Evolutionary conservation across 2,113 vertebrate species (phyloP).

Genomic region (Stigmatopora nigra): DNA sequence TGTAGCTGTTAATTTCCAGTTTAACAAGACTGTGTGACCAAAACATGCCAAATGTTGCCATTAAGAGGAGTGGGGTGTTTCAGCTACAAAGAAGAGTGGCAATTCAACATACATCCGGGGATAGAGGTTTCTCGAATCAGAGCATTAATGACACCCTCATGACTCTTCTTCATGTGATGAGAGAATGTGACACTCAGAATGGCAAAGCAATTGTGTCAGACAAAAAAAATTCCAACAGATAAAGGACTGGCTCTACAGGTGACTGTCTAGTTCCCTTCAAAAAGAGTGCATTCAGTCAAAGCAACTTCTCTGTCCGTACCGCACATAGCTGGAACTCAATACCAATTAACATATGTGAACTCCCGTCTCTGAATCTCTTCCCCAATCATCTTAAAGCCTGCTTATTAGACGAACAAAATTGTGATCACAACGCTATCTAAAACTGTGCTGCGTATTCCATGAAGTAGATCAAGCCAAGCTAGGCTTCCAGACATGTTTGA

Average conservation of each 20-base stretch:
- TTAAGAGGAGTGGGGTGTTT: slow-evolving; percentile 23
- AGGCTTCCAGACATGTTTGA: slow-evolving; percentile 56
- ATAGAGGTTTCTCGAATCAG: slow-evolving; percentile 1
- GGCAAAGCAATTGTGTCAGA: not conserved
- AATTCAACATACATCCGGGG: not conserved
- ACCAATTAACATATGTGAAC: no score
- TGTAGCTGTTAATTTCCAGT: slow-evolving; percentile 10
- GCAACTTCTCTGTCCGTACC: no score
- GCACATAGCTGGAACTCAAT: no score
- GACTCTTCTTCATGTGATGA: slow-evolving; percentile 2
- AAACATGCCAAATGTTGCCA: slow-evolving; percentile 5
- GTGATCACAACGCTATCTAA: no score
- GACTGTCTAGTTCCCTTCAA: no score
- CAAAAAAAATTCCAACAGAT: not conserved
- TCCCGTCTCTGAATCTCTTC: no score
- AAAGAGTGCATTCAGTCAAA: no score
- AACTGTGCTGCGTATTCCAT: slow-evolving; percentile 19
- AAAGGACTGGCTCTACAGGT: no score
- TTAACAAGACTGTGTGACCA: slow-evolving; percentile 11
- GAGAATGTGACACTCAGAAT: slow-evolving; percentile 15
- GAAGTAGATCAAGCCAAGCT: slow-evolving; percentile 51
- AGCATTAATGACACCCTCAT: not conserved
- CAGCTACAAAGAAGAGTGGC: slow-evolving; percentile 6
- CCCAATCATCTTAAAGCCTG: no score
- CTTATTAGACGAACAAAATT: no score